Percentiles rank a stretch among this genome's conserved stretches.
phyloP scores from a whole-genome alignment of 2,113 vertebrate genomes.

The Cephalopholis sonnerati region DNA sequence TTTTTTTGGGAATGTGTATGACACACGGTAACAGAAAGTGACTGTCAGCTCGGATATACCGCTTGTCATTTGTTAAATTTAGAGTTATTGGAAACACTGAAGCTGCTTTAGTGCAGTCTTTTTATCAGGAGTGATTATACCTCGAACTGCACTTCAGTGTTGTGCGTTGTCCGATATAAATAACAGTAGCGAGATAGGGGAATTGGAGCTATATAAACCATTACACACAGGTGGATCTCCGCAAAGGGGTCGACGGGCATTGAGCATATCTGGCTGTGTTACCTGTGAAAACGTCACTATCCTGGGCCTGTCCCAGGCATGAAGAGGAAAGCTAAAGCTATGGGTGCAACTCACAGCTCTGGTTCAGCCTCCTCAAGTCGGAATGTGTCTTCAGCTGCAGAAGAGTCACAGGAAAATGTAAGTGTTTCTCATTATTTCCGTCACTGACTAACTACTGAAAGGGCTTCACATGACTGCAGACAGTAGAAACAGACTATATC shows the following conservation, averaged over 20 bases:
- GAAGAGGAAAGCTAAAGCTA: conserved; percentile 42
- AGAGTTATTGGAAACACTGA: background rate
- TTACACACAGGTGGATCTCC: fast-evolving
- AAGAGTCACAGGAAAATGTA: background rate
- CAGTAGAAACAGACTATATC: background rate
- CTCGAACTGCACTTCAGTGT: conserved; percentile 14
- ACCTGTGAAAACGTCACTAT: background rate
- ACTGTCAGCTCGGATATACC: fast-evolving
- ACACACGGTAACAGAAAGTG: background rate
- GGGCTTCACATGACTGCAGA: background rate
- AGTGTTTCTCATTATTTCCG: background rate
- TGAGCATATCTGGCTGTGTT: too few species aligned
- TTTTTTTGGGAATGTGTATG: background rate
- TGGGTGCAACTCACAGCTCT: conserved; percentile 48
- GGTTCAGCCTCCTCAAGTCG: background rate
- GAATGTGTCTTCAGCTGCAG: background rate
- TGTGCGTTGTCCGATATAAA: background rate
- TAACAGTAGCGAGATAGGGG: too few species aligned
- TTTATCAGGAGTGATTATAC: background rate
- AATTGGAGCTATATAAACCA: background rate
- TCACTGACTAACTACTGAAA: too few species aligned
- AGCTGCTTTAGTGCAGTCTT: background rate
- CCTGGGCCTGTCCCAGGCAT: conserved; percentile 15
- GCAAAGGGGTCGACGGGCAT: too few species aligned
- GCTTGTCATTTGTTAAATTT: too few species aligned